Base-by-base conservation (phyloP, 2,113 vertebrate species). In the Columba janthina region DNA sequence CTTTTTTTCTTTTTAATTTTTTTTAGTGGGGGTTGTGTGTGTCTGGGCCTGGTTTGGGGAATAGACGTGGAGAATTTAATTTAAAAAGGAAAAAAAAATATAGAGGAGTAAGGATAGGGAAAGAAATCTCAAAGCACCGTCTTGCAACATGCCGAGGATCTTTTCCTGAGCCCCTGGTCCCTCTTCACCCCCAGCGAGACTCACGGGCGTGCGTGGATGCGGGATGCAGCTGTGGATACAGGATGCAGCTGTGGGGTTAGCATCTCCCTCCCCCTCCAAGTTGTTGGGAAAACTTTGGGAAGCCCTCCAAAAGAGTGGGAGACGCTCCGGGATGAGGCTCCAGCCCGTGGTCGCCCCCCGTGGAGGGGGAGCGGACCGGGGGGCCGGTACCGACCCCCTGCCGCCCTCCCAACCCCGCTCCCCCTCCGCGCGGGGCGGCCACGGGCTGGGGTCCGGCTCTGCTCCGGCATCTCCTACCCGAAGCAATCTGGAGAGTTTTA, bases 1-100 rank as follows among this genome's bases (percentile, higher is more conserved):
- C 66, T 85, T 91, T 93, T 96, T 96, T 85, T 94, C n/a, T n/a
- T n/a, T n/a, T n/a, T n/a, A n/a, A n/a, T 44, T 44, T 44, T 17
- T 44, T 44, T 44, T 44, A 44, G 48, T 64, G 96, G 54, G 28
- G 24, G 11, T 10, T n/a, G 70, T n/a, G 40, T 32, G 34, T n/a
- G 14, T 40, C 38, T 69, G 70, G 54, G 76, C 9, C 61, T 89
- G 88, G 65, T 78, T 94, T 95, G 89, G 82, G 82, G 90, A 77
- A 81, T 58, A 85, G 66, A 64, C 4, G 17, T 50, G 29, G 64
- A 72, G 15, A 82, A 58, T 58, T 81, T 53, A 79, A 91, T 89
- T 50, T 57, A 58, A 75, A 84, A 81, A n/a, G 42, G 14, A 38
- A 76, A 42, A 28, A 26, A 51, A 62, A 46, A n/a, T 34, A 21